Percentiles rank a stretch among this genome's conserved stretches.
These are phyloP conservation scores for Scelioninae gen. 2 DNA, from an alignment of 2,888 invertebrate genomes.

Conservation along the genomic window DNA sequence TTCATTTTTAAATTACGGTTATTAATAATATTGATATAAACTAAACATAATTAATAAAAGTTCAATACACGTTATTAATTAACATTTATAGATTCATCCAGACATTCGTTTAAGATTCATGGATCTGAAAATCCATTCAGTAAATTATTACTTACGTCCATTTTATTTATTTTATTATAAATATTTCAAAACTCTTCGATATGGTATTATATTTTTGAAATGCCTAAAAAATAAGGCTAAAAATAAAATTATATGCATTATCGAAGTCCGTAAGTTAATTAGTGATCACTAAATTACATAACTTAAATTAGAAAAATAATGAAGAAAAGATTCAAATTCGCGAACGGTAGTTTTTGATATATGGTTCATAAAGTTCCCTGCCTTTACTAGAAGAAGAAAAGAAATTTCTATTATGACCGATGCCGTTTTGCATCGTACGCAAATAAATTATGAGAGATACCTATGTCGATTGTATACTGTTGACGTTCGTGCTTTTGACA, in stretches of 20 bases:
- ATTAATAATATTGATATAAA: too few relatives aligned
- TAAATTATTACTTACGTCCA: too few relatives aligned
- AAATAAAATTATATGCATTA: slow-evolving; percentile 9
- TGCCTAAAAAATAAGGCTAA: not conserved
- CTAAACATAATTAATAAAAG: too few relatives aligned
- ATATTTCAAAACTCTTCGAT: too few relatives aligned
- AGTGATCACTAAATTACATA: slow-evolving; percentile 6
- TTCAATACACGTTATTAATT: too few relatives aligned
- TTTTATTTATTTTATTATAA: too few relatives aligned
- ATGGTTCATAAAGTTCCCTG: slow-evolving; percentile 35
- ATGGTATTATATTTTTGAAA: too few relatives aligned
- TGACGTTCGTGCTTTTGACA: slow-evolving; percentile 7
- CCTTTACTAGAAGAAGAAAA: slow-evolving; percentile 25
- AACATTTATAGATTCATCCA: too few relatives aligned
- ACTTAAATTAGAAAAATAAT: slow-evolving; percentile 14
- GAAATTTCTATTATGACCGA: slow-evolving; percentile 13
- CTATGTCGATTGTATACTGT: not conserved
- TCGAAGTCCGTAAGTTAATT: slow-evolving; percentile 15
- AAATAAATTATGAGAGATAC: slow-evolving; percentile 30
- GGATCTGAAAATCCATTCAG: too few relatives aligned
- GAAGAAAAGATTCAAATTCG: slow-evolving; percentile 31
- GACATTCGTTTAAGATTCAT: too few relatives aligned
- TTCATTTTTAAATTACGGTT: too few relatives aligned
- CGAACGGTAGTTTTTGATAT: slow-evolving; percentile 42
- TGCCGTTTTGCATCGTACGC: not conserved